Percentiles rank a stretch among this genome's conserved stretches.
Conservation (phyloP, 2,113 vertebrate genomes). For the Aythya baeri region DNA sequence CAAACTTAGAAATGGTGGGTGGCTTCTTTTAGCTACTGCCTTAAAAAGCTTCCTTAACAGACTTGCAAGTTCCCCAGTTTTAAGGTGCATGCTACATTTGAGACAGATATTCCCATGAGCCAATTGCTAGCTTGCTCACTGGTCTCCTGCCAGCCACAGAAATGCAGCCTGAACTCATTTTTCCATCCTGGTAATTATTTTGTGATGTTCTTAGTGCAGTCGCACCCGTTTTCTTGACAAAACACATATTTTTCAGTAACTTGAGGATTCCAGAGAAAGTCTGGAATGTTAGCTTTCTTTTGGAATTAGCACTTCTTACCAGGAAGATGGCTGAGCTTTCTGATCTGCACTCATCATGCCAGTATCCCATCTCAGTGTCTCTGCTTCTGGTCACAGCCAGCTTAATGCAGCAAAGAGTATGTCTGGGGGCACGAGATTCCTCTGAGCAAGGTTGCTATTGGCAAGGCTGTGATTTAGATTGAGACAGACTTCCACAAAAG, state of each 20-base stretch:
- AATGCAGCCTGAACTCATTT: conserved; percentile 43
- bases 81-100: not conserved
- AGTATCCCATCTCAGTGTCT: not conserved
- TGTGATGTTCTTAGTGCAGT: conserved; percentile 51
- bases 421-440: not conserved
- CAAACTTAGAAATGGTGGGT: not conserved
- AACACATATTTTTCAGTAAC: conserved; percentile 63
- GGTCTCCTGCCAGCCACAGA: conserved; percentile 44
- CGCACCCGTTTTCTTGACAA: conserved; percentile 11
- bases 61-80: not conserved
- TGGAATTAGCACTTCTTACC: conserved; percentile 60
- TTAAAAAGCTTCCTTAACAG: not conserved
- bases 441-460: conserved; percentile 15
- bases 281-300: conserved; percentile 60
- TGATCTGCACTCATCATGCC: conserved; percentile 17
- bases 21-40: not conserved
- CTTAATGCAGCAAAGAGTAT: conserved; percentile 6
- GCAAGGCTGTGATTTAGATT: conserved; percentile 43
- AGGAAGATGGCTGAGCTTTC: conserved; percentile 60
- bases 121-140: conserved; percentile 9
- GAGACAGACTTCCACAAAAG: conserved; percentile 32
- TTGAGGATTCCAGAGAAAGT: conserved; percentile 41
- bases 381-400: conserved; percentile 7
- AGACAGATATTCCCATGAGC: not conserved
- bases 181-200: conserved; percentile 59